These are phyloP conservation scores for Clarias batrachus DNA, from an alignment of 2,113 vertebrate species.

Conservation along the genomic window DNA sequence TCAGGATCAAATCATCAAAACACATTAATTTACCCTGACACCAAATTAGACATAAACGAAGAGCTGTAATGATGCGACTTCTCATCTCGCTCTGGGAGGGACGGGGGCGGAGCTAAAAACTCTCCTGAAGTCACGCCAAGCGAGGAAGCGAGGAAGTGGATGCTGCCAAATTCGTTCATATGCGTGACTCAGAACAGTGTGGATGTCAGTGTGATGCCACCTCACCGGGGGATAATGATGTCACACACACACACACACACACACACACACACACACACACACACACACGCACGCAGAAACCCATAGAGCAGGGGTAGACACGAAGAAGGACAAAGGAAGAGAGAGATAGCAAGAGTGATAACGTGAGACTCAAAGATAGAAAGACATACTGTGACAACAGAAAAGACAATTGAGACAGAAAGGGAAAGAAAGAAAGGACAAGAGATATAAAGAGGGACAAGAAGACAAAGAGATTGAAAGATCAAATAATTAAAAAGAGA, in stretches of 20 bases:
- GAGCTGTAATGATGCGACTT: neutral
- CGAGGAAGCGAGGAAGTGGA: conserved; percentile 15
- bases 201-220: conserved; percentile 1
- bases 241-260: conserved; percentile 10
- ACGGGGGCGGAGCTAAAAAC: neutral
- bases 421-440: too few species aligned
- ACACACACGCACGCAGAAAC: neutral
- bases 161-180: conserved; percentile 4
- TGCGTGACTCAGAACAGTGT: neutral
- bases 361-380: neutral
- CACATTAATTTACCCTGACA: neutral
- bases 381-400: neutral
- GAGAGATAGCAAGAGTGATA: neutral
- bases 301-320: neutral
- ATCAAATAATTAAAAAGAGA: neutral
- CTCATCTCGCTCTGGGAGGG: neutral
- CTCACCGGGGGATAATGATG: neutral
- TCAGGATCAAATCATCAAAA: neutral
- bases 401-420: too few species aligned
- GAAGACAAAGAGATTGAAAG: too few species aligned
- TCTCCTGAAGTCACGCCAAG: neutral
- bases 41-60: neutral
- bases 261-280: neutral
- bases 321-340: neutral
- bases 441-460: too few species aligned